A percentile compares a stretch with the other conserved stretches of the same genome.
phyloP scores from a whole-genome alignment of 2,797 vertebrate species.

The Phoeniculus purpureus region DNA sequence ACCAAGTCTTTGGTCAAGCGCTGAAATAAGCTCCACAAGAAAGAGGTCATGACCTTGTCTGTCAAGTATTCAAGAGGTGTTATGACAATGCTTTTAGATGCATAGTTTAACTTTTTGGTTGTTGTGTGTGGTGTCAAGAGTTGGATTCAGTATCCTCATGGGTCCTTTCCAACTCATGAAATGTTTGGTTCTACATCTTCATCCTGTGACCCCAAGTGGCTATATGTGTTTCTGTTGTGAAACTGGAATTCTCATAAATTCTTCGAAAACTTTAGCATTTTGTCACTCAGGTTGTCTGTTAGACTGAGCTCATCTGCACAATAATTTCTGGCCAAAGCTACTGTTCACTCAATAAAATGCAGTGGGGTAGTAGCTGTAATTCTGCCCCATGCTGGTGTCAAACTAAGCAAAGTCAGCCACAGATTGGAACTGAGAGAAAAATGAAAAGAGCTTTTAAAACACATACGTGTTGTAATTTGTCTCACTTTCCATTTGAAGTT shows the following conservation, averaged over 20 bases:
- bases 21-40: background rate
- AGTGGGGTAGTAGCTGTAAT: background rate
- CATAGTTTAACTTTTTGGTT: background rate
- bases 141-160: accelerated
- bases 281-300: accelerated
- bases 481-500: background rate
- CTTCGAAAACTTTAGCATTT: background rate
- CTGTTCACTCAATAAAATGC: background rate
- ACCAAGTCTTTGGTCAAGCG: background rate
- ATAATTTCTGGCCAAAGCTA: background rate
- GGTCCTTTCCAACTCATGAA: background rate
- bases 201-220: background rate
- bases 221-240: background rate
- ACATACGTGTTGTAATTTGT: constrained; percentile 6
- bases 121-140: background rate
- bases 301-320: background rate
- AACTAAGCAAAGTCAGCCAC: background rate
- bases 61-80: background rate
- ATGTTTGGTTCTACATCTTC: no score
- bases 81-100: background rate
- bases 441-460: background rate
- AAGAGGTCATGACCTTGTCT: background rate
- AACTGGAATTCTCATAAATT: background rate
- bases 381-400: accelerated
- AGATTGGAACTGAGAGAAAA: background rate